Evolutionary conservation across 2,888 invertebrate species (phyloP), one percentile per base, ranked within the genome.

Genomic region (Coenonympha arcania): DNA sequence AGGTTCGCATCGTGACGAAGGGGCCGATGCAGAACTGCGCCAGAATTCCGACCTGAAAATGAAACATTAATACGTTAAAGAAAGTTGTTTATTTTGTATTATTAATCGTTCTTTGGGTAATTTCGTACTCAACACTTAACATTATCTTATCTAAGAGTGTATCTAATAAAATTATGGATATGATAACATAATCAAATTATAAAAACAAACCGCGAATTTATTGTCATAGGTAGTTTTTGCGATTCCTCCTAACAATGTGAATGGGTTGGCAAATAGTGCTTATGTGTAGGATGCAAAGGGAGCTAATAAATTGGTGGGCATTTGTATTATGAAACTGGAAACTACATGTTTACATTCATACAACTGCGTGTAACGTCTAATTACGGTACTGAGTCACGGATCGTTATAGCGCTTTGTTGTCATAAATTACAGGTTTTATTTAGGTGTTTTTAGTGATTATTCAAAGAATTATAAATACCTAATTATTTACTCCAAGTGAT

Each of bases 21-120:
- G 89, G 88, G 15, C 89, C 90, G 60, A 90, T 86, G 65, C 88
- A 81, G 74, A 89, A 90, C 56, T 90, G 88, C 62, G 88, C 72
- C 63, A 90, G 81, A 69, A 89, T 88, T 56, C 90, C 90, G 63
- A 88, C 72, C 86, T 87, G 86, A 48, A 85, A 86, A 48, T 43
- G 57, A 61, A 62, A 56, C 57, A 66, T 54, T 41, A 44, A 30
- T 20, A 37, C 15, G 8, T 39, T 39, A 39, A 2, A 8, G 13
- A 4, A 6, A 33, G 11, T n/a, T n/a, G n/a, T n/a, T n/a, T n/a
- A n/a, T n/a, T n/a, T n/a, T n/a, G n/a, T n/a, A n/a, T n/a, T n/a
- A n/a, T n/a, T n/a, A n/a, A n/a, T n/a, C n/a, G n/a, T n/a, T n/a
- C n/a, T n/a, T n/a, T n/a, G n/a, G n/a, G n/a, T n/a, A n/a, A n/a